A percentile compares a stretch with the other conserved stretches of the same genome.
phyloP scores from a whole-genome alignment of 1,140 invertebrate species.

The Saxidomus purpurata region DNA sequence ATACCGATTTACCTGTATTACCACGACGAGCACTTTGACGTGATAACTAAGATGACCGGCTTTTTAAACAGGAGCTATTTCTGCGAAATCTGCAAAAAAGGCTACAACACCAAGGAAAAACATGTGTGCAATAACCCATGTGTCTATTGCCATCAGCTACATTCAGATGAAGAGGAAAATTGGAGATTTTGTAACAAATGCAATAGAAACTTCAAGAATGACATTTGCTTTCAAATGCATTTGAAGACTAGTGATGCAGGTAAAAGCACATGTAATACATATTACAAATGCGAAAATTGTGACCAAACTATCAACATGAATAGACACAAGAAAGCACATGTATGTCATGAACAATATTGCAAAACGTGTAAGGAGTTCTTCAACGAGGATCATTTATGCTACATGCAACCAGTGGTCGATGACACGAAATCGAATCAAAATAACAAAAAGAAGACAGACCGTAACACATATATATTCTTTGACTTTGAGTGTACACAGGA shows the following conservation, averaged over 20 bases:
- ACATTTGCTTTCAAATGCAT: conserved; percentile 38
- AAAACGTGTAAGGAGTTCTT: conserved; percentile 27
- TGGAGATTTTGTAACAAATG: conserved; percentile 38
- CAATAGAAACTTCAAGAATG: conserved; percentile 46
- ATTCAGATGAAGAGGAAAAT: conserved; percentile 38
- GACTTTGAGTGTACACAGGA: conserved; percentile 46
- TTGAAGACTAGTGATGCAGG: conserved; percentile 46
- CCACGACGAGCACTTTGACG: conserved; percentile 10
- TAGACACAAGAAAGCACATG: conserved; percentile 30
- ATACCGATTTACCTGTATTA: conserved; percentile 12
- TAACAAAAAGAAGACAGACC: not conserved
- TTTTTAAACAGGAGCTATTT: conserved; percentile 47
- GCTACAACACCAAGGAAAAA: conserved; percentile 29
- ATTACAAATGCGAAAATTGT: conserved; percentile 25
- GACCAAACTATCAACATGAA: conserved; percentile 45
- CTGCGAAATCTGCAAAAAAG: conserved; percentile 31
- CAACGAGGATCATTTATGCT: conserved; percentile 7
- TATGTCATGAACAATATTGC: not conserved
- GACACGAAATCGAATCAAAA: not conserved
- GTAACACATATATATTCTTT: not conserved
- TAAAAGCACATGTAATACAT: conserved; percentile 37
- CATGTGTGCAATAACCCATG: conserved; percentile 35
- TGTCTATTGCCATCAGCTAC: conserved; percentile 36
- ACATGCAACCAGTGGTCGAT: conserved; percentile 12
- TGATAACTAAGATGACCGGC: conserved; percentile 15